phyloP scores from a whole-genome alignment of 2,113 vertebrate species.

The Rhinopomastus cyanomelas region DNA sequence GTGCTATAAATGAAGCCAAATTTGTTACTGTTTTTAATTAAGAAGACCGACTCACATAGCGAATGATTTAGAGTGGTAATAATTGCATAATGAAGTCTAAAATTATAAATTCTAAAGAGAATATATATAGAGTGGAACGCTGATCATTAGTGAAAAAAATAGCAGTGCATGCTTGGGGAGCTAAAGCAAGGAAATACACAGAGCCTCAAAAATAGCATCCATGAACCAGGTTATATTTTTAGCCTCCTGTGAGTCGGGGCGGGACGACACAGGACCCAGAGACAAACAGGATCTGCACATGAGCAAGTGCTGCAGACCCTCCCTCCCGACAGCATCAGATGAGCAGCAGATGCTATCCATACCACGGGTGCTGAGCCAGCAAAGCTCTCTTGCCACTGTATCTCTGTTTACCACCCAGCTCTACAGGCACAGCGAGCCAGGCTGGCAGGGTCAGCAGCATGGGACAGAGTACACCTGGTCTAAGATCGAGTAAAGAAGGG shows the following conservation, averaged over 20 bases:
- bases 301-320: neutral
- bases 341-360: neutral
- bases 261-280: neutral
- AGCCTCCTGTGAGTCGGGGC: neutral
- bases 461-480: neutral
- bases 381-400: neutral
- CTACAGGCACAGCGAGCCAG: neutral
- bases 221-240: constrained; percentile 24
- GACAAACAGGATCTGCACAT: neutral
- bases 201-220: constrained; percentile 8
- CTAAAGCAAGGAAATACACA: constrained; percentile 4
- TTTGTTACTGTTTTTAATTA: constrained; percentile 1
- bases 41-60: neutral
- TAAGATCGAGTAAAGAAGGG: neutral
- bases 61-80: neutral
- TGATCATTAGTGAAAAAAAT: constrained; percentile 15
- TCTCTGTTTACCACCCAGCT: neutral
- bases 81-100: constrained; percentile 20
- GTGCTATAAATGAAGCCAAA: neutral
- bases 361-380: neutral
- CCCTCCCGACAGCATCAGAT: neutral
- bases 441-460: neutral
- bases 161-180: neutral
- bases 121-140: neutral
- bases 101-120: neutral